phyloP scores from a whole-genome alignment of 2,888 invertebrate species.

The Synergus japonicus region DNA sequence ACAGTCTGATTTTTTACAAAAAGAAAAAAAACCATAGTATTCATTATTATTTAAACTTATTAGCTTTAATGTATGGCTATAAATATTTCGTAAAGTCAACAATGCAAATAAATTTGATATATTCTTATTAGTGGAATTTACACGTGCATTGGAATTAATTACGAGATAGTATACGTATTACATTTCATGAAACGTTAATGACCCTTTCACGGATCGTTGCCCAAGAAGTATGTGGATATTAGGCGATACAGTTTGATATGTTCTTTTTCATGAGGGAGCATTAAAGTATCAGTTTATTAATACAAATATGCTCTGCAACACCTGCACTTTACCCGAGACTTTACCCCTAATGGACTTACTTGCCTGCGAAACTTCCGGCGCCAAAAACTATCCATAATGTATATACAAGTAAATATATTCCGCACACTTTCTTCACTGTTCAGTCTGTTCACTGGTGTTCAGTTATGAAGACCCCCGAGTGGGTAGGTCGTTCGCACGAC shows the following conservation, averaged over 20 bases:
- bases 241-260: slow-evolving; percentile 50
- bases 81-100: too few relatives aligned
- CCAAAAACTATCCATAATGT: background rate
- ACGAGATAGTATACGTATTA: slow-evolving; percentile 7
- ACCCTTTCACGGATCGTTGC: slow-evolving; percentile 65
- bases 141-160: background rate
- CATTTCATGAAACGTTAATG: slow-evolving; percentile 60
- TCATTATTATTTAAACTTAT: too few relatives aligned
- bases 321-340: slow-evolving; percentile 12
- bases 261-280: slow-evolving; percentile 19
- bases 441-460: background rate
- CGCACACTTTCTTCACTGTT: background rate
- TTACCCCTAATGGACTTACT: slow-evolving; percentile 33
- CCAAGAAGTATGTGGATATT: slow-evolving; percentile 59
- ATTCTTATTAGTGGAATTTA: too few relatives aligned
- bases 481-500: background rate
- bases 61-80: too few relatives aligned
- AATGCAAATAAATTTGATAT: too few relatives aligned
- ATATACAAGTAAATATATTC: background rate
- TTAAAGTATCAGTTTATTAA: slow-evolving; percentile 31
- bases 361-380: slow-evolving; percentile 30
- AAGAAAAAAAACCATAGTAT: too few relatives aligned
- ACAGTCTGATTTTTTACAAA: too few relatives aligned
- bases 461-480: background rate
- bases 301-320: slow-evolving; percentile 6